Percentiles rank a stretch among this genome's conserved stretches.
Conservation (phyloP, 2,888 invertebrate species). For the Acronicta leporina region DNA sequence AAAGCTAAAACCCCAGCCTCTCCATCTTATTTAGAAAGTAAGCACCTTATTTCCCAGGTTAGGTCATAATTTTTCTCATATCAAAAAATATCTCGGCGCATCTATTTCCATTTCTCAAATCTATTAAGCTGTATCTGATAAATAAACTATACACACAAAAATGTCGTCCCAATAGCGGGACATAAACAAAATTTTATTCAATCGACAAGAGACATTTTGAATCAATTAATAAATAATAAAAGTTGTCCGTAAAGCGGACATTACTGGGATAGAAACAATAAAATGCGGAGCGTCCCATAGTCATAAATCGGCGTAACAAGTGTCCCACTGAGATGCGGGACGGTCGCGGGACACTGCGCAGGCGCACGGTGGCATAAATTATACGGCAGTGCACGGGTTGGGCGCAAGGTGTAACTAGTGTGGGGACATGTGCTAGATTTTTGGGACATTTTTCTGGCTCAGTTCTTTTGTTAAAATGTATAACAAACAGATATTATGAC, state of each 20-base stretch:
- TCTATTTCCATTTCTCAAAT: constrained; percentile 54
- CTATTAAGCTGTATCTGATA: constrained; percentile 59
- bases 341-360: constrained; percentile 41
- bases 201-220: constrained; percentile 63
- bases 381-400: constrained; percentile 49
- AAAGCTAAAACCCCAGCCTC: constrained; percentile 25
- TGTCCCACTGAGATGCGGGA: constrained; percentile 67
- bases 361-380: constrained; percentile 69
- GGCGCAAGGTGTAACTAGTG: constrained; percentile 46
- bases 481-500: no score
- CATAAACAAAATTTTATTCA: constrained; percentile 62
- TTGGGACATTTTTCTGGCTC: constrained; percentile 8
- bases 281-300: constrained; percentile 63
- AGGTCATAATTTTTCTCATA: constrained; percentile 29
- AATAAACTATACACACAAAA: constrained; percentile 48
- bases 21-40: constrained; percentile 44
- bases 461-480: neutral
- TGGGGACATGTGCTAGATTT: constrained; percentile 30
- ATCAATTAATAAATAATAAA: constrained; percentile 82
- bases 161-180: constrained; percentile 45
- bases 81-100: constrained; percentile 38
- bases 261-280: constrained; percentile 65
- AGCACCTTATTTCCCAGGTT: constrained; percentile 16
- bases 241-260: constrained; percentile 58
- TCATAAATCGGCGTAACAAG: constrained; percentile 75